Evolutionary conservation across 2,113 vertebrate genomes (phyloP).

Genomic region (Pachycephala philippinensis): DNA sequence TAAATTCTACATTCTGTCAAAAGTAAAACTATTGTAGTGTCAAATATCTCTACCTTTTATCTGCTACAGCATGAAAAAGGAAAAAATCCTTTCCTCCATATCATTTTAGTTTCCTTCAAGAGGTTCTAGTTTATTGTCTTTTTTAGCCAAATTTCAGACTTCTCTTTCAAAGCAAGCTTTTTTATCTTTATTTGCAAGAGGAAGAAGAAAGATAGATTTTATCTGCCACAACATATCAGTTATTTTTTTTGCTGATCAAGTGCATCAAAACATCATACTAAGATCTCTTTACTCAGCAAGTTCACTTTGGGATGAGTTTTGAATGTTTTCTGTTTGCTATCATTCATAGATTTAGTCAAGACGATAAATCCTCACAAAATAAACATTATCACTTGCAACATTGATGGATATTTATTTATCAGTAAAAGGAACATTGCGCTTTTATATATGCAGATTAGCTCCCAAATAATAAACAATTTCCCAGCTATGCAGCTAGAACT

Average conservation of each 20-base stretch:
- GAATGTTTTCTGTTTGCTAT: background rate
- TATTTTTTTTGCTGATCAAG: background rate
- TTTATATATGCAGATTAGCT: constrained; percentile 38
- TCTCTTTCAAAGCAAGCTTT: background rate
- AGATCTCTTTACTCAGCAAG: background rate
- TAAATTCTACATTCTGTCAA: background rate
- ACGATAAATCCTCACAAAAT: background rate
- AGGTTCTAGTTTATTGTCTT: background rate
- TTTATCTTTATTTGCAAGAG: background rate
- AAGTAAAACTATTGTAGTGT: background rate
- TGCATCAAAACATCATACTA: background rate
- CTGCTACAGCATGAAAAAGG: background rate
- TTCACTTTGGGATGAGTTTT: background rate
- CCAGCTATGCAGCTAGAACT: background rate
- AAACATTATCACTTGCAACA: background rate
- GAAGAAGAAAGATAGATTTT: background rate
- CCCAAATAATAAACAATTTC: background rate
- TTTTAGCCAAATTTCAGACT: background rate
- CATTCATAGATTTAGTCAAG: background rate
- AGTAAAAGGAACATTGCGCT: background rate
- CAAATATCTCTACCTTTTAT: background rate
- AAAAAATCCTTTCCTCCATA: background rate
- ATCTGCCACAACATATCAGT: background rate
- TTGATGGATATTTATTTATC: constrained; percentile 29
- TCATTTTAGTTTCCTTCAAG: background rate